Evolutionary conservation across 2,888 invertebrate genomes (phyloP).

Genomic region (Zaprionus lineosus): DNA sequence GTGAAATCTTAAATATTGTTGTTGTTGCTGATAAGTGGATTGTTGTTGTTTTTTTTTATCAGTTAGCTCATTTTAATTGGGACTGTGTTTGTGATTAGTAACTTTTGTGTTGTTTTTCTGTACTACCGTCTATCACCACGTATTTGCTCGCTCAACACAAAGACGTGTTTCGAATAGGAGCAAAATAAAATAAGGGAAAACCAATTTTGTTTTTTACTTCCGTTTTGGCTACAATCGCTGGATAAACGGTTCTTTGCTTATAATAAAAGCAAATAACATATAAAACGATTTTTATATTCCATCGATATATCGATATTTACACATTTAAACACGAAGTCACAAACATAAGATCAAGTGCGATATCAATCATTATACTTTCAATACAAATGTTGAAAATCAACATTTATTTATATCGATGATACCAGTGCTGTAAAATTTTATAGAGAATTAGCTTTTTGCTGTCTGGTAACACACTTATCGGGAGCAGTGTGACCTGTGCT

Average conservation of each 20-base stretch:
- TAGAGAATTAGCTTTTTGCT: neutral
- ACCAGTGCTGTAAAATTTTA: neutral
- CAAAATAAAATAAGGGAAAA: too few relatives aligned
- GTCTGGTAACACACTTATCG: slow-evolving; percentile 33
- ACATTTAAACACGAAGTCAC: too few relatives aligned
- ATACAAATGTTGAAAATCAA: too few relatives aligned
- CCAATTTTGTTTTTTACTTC: too few relatives aligned
- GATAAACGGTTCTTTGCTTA: slow-evolving; percentile 14
- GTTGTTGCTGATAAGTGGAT: slow-evolving; percentile 41
- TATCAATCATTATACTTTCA: too few relatives aligned
- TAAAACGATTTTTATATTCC: slow-evolving; percentile 9
- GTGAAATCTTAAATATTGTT: slow-evolving; percentile 26
- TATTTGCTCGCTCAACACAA: too few relatives aligned
- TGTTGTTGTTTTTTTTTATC: slow-evolving; percentile 19
- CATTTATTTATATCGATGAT: slow-evolving; percentile 2
- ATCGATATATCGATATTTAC: slow-evolving; percentile 15
- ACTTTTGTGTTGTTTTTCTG: too few relatives aligned
- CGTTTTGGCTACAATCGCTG: too few relatives aligned
- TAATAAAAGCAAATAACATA: slow-evolving; percentile 23
- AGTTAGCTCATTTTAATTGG: slow-evolving; percentile 53
- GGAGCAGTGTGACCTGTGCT: slow-evolving; percentile 50
- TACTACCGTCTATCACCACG: too few relatives aligned
- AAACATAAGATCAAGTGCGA: too few relatives aligned
- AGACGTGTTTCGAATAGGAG: too few relatives aligned
- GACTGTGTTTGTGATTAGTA: slow-evolving; percentile 12